phyloP scores from a whole-genome alignment of 2,113 vertebrate genomes.

The Scalopus aquaticus region DNA sequence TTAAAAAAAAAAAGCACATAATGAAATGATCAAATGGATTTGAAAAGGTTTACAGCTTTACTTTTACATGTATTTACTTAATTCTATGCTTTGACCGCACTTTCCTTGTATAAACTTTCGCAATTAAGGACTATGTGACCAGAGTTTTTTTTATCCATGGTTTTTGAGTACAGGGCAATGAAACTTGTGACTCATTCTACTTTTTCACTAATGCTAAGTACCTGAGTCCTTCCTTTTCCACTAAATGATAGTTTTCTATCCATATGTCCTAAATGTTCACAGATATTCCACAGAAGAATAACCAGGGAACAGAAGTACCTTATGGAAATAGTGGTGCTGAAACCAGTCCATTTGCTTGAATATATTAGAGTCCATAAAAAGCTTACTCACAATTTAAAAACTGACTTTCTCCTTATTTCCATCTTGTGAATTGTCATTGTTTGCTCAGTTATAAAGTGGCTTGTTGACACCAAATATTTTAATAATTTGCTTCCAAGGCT shows the following conservation, averaged over 20 bases:
- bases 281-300: conserved; percentile 72
- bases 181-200: conserved; percentile 56
- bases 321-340: conserved; percentile 70
- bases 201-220: conserved; percentile 55
- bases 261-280: conserved; percentile 56
- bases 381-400: conserved; percentile 74
- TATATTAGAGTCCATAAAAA: conserved; percentile 78
- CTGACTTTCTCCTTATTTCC: conserved; percentile 81
- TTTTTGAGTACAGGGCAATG: conserved; percentile 54
- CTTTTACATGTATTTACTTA: background rate
- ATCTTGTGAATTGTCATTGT: conserved; percentile 83
- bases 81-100: background rate
- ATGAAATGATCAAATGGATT: conserved; percentile 31
- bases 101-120: conserved; percentile 35
- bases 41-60: conserved; percentile 28
- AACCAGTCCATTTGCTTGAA: conserved; percentile 78
- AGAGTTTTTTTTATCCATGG: conserved; percentile 41
- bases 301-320: conserved; percentile 34
- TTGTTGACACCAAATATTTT: conserved; percentile 89
- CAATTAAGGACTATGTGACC: background rate
- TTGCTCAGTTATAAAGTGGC: conserved; percentile 84
- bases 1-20: background rate
- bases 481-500: conserved; percentile 87
- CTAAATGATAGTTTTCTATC: conserved; percentile 56
- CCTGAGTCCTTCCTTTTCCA: conserved; percentile 55